phyloP scores from a whole-genome alignment of 2,888 invertebrate species.

The Allolobophora icterica region DNA sequence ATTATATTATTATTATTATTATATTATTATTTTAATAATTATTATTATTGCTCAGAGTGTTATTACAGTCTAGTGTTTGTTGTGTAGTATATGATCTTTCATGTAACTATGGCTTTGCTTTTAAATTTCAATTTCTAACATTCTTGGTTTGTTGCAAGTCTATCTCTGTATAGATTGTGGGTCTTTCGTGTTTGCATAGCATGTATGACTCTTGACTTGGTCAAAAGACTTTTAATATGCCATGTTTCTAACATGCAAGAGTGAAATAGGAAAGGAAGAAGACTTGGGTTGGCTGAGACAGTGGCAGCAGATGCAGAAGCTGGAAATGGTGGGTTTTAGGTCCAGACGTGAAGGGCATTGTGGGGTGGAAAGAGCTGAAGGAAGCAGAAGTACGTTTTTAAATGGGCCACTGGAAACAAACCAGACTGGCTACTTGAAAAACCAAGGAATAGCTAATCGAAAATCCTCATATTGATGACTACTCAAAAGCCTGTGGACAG shows the following conservation, averaged over 20 bases:
- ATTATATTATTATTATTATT: neutral
- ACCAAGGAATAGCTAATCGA: too few relatives aligned
- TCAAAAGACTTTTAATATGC: neutral
- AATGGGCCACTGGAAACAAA: neutral
- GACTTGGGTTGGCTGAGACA: neutral
- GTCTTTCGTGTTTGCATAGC: neutral
- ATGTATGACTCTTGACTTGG: neutral
- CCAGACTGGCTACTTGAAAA: neutral
- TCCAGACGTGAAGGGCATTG: neutral
- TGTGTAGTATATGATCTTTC: neutral
- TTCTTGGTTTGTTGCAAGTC: conserved; percentile 10
- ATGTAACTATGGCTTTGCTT: neutral
- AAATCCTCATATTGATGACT: neutral
- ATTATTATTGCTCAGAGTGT: neutral
- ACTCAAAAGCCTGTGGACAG: neutral
- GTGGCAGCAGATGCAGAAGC: neutral
- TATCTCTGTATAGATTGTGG: neutral
- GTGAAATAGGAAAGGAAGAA: neutral
- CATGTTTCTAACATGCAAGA: neutral
- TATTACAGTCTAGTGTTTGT: neutral
- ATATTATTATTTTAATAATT: conserved; percentile 33
- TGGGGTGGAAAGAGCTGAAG: neutral
- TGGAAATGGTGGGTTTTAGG: neutral
- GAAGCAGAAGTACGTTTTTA: neutral
- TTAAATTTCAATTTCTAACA: neutral